These are phyloP conservation scores for Leptogaster cylindrica DNA, from an alignment of 2,888 invertebrate species.

Conservation along the genomic window DNA sequence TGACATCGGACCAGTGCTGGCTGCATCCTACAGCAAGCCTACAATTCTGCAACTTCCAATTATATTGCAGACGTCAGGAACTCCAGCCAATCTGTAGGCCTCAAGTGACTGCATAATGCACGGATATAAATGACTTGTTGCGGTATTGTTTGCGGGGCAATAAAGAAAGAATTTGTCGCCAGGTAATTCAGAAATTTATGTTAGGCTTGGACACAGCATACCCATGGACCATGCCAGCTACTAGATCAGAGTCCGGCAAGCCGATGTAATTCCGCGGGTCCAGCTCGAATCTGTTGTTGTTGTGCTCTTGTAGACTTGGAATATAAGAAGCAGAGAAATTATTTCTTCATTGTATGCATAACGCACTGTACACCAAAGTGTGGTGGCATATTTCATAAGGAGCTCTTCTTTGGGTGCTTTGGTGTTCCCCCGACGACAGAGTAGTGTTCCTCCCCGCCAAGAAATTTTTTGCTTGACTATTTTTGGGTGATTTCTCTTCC, in stretches of 20 bases:
- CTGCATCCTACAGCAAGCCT: neutral
- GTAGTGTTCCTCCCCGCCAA: neutral
- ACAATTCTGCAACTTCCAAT: slow-evolving; percentile 32
- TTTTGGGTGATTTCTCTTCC: slow-evolving; percentile 28
- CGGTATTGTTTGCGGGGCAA: slow-evolving; percentile 51
- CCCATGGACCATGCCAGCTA: neutral
- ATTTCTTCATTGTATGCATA: slow-evolving; percentile 48
- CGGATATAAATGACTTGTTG: slow-evolving; percentile 52
- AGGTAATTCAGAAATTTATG: slow-evolving; percentile 51
- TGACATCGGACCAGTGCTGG: slow-evolving; percentile 30
- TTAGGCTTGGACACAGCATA: slow-evolving; percentile 17
- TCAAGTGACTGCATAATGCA: slow-evolving; percentile 50
- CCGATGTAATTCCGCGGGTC: slow-evolving; percentile 21
- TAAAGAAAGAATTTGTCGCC: slow-evolving; percentile 52
- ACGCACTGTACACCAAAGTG: slow-evolving; percentile 27
- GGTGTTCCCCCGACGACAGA: slow-evolving; percentile 10
- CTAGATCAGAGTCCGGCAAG: slow-evolving; percentile 13
- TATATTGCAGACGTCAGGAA: slow-evolving; percentile 25
- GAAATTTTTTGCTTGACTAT: too few species aligned
- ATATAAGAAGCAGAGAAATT: slow-evolving; percentile 41
- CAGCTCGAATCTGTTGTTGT: slow-evolving; percentile 15
- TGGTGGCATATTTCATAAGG: slow-evolving; percentile 45
- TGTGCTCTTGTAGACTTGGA: slow-evolving; percentile 8
- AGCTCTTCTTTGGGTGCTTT: slow-evolving; percentile 24
- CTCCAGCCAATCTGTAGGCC: slow-evolving; percentile 28